Evolutionary conservation across 2,113 vertebrate species (phyloP).

Genomic region (Gila orcuttii): DNA sequence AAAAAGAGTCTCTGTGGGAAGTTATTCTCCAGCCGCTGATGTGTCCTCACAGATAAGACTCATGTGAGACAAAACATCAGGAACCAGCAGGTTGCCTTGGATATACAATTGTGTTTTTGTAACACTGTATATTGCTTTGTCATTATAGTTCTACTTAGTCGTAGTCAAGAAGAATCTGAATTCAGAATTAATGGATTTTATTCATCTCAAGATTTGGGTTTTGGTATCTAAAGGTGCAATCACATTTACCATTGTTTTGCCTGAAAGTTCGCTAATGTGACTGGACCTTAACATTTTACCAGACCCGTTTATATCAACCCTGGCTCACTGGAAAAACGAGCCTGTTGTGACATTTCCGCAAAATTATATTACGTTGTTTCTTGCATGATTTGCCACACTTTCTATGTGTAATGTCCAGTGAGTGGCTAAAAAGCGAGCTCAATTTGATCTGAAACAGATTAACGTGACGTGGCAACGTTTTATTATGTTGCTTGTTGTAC

Average conservation of each 20-base stretch:
- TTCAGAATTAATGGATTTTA: background rate
- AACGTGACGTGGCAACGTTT: too few species aligned
- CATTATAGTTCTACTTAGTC: background rate
- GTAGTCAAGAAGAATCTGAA: background rate
- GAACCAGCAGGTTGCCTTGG: background rate
- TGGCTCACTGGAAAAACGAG: too few species aligned
- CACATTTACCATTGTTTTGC: background rate
- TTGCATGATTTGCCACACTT: too few species aligned
- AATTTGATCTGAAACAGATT: too few species aligned
- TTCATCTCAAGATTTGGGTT: background rate
- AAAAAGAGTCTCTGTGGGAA: conserved; percentile 32
- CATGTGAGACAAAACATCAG: background rate
- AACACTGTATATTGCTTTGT: background rate
- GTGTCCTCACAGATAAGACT: conserved; percentile 36
- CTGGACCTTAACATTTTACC: too few species aligned
- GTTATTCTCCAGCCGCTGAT: conserved; percentile 8
- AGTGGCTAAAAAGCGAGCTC: too few species aligned
- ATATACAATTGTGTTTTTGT: background rate
- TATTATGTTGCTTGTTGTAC: background rate
- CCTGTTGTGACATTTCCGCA: too few species aligned
- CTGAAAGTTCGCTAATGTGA: too few species aligned
- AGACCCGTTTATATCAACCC: too few species aligned
- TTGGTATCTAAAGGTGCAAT: background rate
- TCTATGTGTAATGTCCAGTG: too few species aligned
- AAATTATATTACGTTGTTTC: too few species aligned